A percentile compares a stretch with the other conserved stretches of the same genome.
Conservation (phyloP, 92 coral and sea anemone genomes). For the Meandrina meandrites region DNA sequence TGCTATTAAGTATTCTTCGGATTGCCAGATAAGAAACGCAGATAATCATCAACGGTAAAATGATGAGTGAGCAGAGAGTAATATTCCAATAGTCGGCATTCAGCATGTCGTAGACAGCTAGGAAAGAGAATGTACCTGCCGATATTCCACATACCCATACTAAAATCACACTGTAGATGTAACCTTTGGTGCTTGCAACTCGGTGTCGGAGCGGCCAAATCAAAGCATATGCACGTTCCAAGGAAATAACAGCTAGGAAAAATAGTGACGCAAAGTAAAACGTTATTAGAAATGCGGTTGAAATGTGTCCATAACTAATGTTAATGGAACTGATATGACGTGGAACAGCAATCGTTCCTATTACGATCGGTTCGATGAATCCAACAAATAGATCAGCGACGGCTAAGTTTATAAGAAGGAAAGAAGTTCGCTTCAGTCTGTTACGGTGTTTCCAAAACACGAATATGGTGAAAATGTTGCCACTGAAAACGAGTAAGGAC, state of each 20-base stretch:
- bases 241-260: not conserved
- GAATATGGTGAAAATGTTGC: not conserved
- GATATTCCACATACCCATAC: not conserved
- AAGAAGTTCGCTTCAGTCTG: not conserved
- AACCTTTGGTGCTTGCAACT: not conserved
- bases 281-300: no score
- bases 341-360: not conserved
- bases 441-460: conserved; percentile 9
- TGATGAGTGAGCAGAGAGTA: not conserved
- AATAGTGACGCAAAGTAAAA: not conserved
- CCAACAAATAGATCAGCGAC: conserved; percentile 20
- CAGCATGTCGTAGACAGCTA: not conserved
- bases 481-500: not conserved
- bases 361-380: not conserved
- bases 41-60: not conserved
- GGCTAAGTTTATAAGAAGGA: conserved; percentile 8
- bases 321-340: not conserved
- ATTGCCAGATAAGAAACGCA: conserved; percentile 5
- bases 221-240: not conserved
- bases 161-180: not conserved
- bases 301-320: not conserved
- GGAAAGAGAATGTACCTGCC: not conserved
- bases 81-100: not conserved
- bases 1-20: not conserved
- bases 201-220: conserved; percentile 8